phyloP scores from a whole-genome alignment of 2,888 invertebrate genomes.

The Agrochola circellaris region DNA sequence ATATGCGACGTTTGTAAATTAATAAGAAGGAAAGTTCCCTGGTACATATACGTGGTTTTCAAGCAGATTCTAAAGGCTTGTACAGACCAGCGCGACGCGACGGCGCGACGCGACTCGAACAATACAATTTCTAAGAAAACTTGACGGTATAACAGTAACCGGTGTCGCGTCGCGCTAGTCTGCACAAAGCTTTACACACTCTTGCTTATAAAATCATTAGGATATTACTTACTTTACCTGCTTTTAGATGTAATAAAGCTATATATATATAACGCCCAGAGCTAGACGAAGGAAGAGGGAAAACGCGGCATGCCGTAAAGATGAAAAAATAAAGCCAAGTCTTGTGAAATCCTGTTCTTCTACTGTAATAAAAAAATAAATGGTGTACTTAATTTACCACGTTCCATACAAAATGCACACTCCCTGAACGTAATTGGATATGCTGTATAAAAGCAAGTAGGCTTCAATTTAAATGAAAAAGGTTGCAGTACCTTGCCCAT shows the following conservation, averaged over 20 bases:
- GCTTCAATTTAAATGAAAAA: constrained; percentile 81
- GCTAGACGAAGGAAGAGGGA: constrained; percentile 47
- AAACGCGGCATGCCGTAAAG: constrained; percentile 49
- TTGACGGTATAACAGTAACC: too few species aligned
- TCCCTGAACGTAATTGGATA: constrained; percentile 73
- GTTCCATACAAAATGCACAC: constrained; percentile 49
- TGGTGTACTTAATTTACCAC: constrained; percentile 37
- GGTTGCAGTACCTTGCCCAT: constrained; percentile 71
- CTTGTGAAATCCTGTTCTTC: constrained; percentile 45
- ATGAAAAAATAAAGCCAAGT: constrained; percentile 57
- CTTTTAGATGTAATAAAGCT: too few species aligned
- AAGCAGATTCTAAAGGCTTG: constrained; percentile 23
- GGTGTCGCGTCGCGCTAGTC: too few species aligned
- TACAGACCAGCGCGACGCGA: too few species aligned
- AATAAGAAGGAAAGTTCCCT: constrained; percentile 17
- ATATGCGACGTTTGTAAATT: constrained; percentile 16
- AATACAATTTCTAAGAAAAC: too few species aligned
- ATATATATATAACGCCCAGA: constrained; percentile 38
- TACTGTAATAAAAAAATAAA: constrained; percentile 59
- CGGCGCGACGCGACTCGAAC: too few species aligned
- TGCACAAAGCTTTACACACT: too few species aligned
- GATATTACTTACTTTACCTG: too few species aligned
- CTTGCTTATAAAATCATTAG: too few species aligned
- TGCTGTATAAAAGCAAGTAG: constrained; percentile 70
- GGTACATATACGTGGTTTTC: constrained; percentile 14